phyloP scores from a whole-genome alignment of 2,113 vertebrate genomes.

The Aptenodytes forsteri region DNA sequence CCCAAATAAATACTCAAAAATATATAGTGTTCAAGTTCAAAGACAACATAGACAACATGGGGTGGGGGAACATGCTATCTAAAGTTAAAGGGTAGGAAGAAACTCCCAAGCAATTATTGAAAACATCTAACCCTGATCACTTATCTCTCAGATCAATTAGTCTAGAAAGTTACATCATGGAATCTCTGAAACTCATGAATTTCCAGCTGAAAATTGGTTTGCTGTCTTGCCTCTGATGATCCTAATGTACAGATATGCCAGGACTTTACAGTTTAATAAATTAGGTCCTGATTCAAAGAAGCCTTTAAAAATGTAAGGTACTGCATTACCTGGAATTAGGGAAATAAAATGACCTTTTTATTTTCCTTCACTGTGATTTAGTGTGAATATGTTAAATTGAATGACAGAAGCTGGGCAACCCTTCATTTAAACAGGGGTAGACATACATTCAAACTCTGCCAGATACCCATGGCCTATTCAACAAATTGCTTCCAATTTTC shows the following conservation, averaged over 20 bases:
- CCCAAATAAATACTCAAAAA: fast-evolving
- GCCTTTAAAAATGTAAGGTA: neutral
- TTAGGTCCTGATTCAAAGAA: neutral
- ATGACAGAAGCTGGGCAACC: neutral
- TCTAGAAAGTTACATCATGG: neutral
- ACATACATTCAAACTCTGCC: neutral
- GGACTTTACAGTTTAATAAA: neutral
- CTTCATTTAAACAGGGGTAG: neutral
- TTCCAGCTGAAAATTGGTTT: neutral
- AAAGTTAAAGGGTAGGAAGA: neutral
- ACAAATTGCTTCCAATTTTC: neutral
- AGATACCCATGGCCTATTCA: neutral
- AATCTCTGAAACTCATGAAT: neutral
- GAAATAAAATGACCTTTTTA: neutral
- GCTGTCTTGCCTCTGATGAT: neutral
- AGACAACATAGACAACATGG: fast-evolving
- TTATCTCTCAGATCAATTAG: neutral
- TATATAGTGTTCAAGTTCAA: neutral
- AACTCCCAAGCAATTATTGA: neutral
- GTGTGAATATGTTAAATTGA: neutral
- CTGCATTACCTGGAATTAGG: neutral
- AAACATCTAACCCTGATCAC: neutral
- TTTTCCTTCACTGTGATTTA: neutral
- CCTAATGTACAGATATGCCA: neutral
- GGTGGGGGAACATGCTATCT: neutral